Evolutionary conservation across 2,113 vertebrate species (phyloP).

Genomic region (Chascanopsetta lugubris): DNA sequence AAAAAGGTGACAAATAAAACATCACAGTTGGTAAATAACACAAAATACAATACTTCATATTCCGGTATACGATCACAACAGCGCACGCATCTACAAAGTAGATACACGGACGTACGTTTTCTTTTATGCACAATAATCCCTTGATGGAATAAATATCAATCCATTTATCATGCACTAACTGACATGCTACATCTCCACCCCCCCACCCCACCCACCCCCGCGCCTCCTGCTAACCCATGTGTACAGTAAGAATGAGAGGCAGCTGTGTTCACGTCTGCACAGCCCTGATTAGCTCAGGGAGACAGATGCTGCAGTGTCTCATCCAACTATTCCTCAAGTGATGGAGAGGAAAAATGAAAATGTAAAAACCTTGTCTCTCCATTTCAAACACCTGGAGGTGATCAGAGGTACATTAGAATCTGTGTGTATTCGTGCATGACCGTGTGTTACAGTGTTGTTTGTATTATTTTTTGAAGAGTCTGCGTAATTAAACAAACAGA

Average conservation of each 20-base stretch:
- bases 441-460: background rate
- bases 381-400: background rate
- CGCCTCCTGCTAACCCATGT: background rate
- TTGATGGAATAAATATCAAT: too few species aligned
- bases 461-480: background rate
- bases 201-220: background rate
- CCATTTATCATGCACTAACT: too few species aligned
- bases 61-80: too few species aligned
- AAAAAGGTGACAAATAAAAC: too few species aligned
- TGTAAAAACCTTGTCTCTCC: background rate
- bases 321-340: background rate
- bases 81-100: too few species aligned
- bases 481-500: slow-evolving; percentile 27
- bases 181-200: too few species aligned
- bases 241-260: slow-evolving; percentile 1
- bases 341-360: background rate
- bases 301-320: background rate
- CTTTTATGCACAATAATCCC: too few species aligned
- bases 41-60: too few species aligned
- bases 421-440: background rate
- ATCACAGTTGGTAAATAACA: too few species aligned
- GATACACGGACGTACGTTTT: too few species aligned
- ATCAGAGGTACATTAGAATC: background rate
- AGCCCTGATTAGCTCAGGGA: background rate
- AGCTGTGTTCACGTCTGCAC: background rate